Base-by-base conservation (phyloP, 1,140 invertebrate genomes). In the Zaprionus ghesquierei region DNA sequence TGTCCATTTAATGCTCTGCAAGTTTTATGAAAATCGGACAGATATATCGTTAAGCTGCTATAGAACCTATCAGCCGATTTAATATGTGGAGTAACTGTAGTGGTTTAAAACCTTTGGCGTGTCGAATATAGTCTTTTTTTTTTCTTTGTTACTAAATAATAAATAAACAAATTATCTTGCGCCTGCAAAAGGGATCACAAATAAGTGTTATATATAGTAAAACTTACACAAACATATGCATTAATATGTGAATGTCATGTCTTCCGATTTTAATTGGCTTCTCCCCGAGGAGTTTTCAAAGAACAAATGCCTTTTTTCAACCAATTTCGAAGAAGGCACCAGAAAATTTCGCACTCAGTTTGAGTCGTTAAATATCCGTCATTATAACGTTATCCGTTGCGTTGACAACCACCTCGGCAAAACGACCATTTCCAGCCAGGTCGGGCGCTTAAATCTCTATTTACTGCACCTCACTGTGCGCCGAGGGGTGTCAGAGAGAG, bases 371-470 rank as follows among this genome's bases (percentile, higher is more conserved):
- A 18, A 46, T 46, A 46, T 18, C 41, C 41, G 41, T 10, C 41
- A 12, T 41, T 41, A 41, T 41, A 41, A 41, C 18, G 41, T 38
- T 13, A 31, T 15, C 54, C 35, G 49, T 77, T 35, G 27, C 79
- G 66, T 55, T 87, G 70, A 66, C 78, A 79, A 75, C 70, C 20
- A 53, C 59, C 31, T 41, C 73, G 51, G 60, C n/a, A 65, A 76
- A 82, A 46, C 79, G 79, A 69, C 69, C 79, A 77, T 41, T 75
- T 62, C 23, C 56, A 64, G 53, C 54, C 50, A 29, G 63, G 25
- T 35, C 46, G 33, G 81, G 84, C 84, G 84, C 69, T 72, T 84
- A 89, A 89, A 89, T 89, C 84, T 84, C 70, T 75, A 84, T 80
- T 89, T 89, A 89, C 69, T 89, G 69, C 84, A 89, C 84, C 80